These are phyloP conservation scores for Pelobates cultripes DNA, from an alignment of 2,797 vertebrate genomes.

Conservation along the genomic window DNA sequence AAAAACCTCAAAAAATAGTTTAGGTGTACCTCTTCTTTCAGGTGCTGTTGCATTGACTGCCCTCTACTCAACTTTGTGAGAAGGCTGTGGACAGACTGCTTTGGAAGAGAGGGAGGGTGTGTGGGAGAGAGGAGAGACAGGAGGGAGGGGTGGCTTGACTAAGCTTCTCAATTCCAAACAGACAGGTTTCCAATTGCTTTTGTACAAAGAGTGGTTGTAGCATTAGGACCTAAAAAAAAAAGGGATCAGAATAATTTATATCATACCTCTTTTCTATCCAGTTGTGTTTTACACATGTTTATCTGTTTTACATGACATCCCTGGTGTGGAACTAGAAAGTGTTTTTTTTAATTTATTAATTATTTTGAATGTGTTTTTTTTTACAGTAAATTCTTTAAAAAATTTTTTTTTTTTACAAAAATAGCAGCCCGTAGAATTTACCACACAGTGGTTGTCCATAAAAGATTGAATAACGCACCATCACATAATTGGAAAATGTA, in stretches of 20 bases:
- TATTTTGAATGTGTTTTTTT: too few relatives aligned
- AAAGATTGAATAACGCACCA: too few relatives aligned
- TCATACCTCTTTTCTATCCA: background rate
- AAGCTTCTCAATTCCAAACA: slow-evolving; percentile 33
- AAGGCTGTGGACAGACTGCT: slow-evolving; percentile 39
- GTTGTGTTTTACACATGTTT: background rate
- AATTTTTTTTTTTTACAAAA: too few relatives aligned
- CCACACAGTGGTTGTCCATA: too few relatives aligned
- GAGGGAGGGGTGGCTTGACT: slow-evolving; percentile 20
- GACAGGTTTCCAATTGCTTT: slow-evolving; percentile 43
- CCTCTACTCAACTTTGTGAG: slow-evolving; percentile 38
- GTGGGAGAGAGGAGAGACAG: slow-evolving; percentile 4
- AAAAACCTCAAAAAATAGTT: slow-evolving; percentile 17
- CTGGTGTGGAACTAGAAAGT: background rate
- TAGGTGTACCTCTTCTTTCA: slow-evolving; percentile 31
- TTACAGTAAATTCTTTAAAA: too few relatives aligned
- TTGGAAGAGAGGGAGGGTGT: slow-evolving; percentile 12
- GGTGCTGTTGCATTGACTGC: slow-evolving; percentile 40
- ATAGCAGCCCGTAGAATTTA: too few relatives aligned
- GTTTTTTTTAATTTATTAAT: background rate
- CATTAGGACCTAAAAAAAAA: background rate
- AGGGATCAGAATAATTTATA: background rate
- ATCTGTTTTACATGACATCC: background rate
- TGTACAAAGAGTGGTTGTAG: slow-evolving; percentile 9
- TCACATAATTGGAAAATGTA: too few relatives aligned